Conservation (phyloP, 1,140 invertebrate species). For the Drosophila cardini region DNA sequence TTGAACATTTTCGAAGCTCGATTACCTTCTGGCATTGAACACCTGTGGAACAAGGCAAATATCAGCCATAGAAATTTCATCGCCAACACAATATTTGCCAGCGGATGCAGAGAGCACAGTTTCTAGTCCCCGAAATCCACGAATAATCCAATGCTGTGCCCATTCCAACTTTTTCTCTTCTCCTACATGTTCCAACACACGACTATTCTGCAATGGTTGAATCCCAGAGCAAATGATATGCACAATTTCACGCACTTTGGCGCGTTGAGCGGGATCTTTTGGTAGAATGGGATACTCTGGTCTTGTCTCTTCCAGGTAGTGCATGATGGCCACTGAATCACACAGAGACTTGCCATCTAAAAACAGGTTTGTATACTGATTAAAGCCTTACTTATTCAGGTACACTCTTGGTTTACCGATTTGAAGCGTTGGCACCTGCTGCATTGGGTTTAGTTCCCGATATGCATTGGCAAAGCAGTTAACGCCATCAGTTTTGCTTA, state of each 20-base stretch:
- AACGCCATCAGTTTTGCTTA: slow-evolving; percentile 92
- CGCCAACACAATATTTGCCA: slow-evolving; percentile 97
- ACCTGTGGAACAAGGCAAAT: slow-evolving; percentile 97
- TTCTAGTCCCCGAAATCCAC: slow-evolving; percentile 95
- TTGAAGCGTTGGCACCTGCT: slow-evolving; percentile 94
- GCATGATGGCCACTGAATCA: slow-evolving; percentile 97
- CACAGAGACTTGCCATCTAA: slow-evolving; percentile 91
- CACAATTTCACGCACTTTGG: slow-evolving; percentile 90
- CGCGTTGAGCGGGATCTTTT: slow-evolving; percentile 91
- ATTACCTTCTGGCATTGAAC: slow-evolving; percentile 92
- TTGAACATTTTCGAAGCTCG: too few relatives aligned
- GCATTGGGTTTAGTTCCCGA: slow-evolving; percentile 95
- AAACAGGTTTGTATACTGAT: neutral
- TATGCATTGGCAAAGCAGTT: slow-evolving; percentile 93
- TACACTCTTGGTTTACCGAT: slow-evolving; percentile 87
- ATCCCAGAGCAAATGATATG: slow-evolving; percentile 95
- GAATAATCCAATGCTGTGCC: slow-evolving; percentile 95
- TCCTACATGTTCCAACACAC: slow-evolving; percentile 91
- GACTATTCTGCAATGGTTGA: slow-evolving; percentile 97
- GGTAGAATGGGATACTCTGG: slow-evolving; percentile 93
- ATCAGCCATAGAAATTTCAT: slow-evolving; percentile 96
- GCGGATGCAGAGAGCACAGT: slow-evolving; percentile 91
- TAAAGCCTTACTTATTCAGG: slow-evolving; percentile 29
- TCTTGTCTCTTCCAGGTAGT: slow-evolving; percentile 96
- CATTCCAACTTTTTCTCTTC: slow-evolving; percentile 94